phyloP scores from a whole-genome alignment of 2,797 vertebrate species.

The Pseudomugil tenellus region DNA sequence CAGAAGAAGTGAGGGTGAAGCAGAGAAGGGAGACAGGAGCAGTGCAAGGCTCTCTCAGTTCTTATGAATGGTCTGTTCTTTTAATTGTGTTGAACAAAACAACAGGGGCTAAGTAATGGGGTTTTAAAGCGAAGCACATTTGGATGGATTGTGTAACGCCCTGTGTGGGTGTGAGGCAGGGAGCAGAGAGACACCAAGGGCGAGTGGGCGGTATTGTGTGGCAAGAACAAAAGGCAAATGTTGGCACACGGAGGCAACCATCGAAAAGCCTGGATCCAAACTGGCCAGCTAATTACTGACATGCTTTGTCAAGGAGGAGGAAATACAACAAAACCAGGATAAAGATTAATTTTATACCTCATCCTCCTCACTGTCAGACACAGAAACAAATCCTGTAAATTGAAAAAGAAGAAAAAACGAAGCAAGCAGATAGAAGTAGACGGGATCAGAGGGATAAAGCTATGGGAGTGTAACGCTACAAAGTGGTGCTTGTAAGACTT shows the following conservation, averaged over 20 bases:
- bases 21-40: slow-evolving; percentile 51
- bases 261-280: slow-evolving; percentile 81
- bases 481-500: slow-evolving; percentile 55
- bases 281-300: slow-evolving; percentile 83
- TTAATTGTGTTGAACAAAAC: slow-evolving; percentile 85
- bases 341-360: slow-evolving; percentile 83
- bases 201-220: slow-evolving; percentile 80
- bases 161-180: slow-evolving; percentile 81
- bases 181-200: slow-evolving; percentile 71
- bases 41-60: slow-evolving; percentile 67
- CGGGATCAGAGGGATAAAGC: slow-evolving; percentile 72
- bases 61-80: slow-evolving; percentile 80
- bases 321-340: slow-evolving; percentile 80
- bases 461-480: slow-evolving; percentile 60
- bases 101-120: slow-evolving; percentile 83
- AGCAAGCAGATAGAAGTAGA: slow-evolving; percentile 63
- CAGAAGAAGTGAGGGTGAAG: slow-evolving; percentile 59
- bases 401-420: slow-evolving; percentile 68
- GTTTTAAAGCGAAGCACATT: slow-evolving; percentile 83
- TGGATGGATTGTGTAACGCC: slow-evolving; percentile 82
- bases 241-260: slow-evolving; percentile 78
- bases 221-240: slow-evolving; percentile 81
- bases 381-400: slow-evolving; percentile 81
- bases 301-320: slow-evolving; percentile 78
- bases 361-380: slow-evolving; percentile 75